Conservation (phyloP, 2,113 vertebrate species). For the Drymodes brunneopygia region DNA sequence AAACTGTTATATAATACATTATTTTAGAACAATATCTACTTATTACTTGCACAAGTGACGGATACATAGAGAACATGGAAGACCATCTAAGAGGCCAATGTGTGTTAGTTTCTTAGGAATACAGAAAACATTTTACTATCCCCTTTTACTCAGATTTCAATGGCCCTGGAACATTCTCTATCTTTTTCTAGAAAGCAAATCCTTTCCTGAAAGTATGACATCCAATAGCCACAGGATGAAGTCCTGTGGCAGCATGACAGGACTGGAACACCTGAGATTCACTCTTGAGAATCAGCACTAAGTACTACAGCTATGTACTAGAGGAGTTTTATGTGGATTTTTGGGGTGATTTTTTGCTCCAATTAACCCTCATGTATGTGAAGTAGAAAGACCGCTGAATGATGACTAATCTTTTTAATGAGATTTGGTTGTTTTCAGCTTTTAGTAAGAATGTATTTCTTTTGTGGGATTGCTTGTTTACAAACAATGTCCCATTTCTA, state of each 20-base stretch:
- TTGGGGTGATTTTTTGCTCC: background rate
- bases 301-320: background rate
- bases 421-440: background rate
- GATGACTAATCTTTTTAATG: background rate
- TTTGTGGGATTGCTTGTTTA: background rate
- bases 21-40: background rate
- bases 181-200: background rate
- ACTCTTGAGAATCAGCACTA: background rate
- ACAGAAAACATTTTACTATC: background rate
- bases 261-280: background rate
- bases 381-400: background rate
- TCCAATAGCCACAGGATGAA: background rate
- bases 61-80: background rate
- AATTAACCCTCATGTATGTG: background rate
- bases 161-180: background rate
- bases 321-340: background rate
- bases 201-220: background rate
- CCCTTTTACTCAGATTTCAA: background rate
- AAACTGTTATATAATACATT: background rate
- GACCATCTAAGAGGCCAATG: background rate
- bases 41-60: background rate
- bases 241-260: fast-evolving
- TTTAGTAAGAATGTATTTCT: background rate
- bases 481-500: background rate
- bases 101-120: background rate